Evolutionary conservation across 2,113 vertebrate genomes (phyloP), one percentile per base, ranked within the genome.

Genomic region (Chloebia gouldiae): DNA sequence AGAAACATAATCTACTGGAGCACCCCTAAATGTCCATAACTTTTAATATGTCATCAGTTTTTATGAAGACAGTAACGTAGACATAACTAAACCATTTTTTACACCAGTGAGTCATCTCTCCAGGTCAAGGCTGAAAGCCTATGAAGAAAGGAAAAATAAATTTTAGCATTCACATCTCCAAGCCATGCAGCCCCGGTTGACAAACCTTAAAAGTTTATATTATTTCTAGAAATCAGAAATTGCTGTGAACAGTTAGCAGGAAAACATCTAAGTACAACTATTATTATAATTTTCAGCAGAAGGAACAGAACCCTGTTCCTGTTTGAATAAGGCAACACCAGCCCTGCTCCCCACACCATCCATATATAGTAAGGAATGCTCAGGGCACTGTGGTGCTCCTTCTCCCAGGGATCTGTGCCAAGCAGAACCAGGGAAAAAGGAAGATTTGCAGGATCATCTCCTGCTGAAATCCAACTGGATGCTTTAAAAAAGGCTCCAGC

Each of bases 291-390:
- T 86, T 81, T 50, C 23, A 95, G 42, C 78, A 71, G 54, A 77
- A 91, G 35, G 64, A 57, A 14, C 8, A 87, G 57, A 92, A 28
- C 39, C 6, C 66, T 72, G 30, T 1, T 95, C 20, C 31, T 57
- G 16, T 85, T 82, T 66, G 71, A 82, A 44, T 27, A 35, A 59
- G 30, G 57, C 4, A 4, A 12, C 19, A 27, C 20, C 75, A 83
- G 69, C 47, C 64, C 28, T 16, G 93, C 93, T 95, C 75, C 50
- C 73, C 90, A 45, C 5, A 3, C 50, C 78, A 16, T 66, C 95
- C 95, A 93, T 91, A 94, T 95, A 96, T 92, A 96, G 95, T 91
- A 42, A 97, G 92, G 93, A 96, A 96, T 87, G 87, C 75, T 90
- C 15, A 44, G 66, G 73, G 91, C 66, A 51, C 49, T 1, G 23